Evolutionary conservation across 2,797 vertebrate species (phyloP), one percentile per base, ranked within the genome.

Genomic region (Gallinago solitaria): DNA sequence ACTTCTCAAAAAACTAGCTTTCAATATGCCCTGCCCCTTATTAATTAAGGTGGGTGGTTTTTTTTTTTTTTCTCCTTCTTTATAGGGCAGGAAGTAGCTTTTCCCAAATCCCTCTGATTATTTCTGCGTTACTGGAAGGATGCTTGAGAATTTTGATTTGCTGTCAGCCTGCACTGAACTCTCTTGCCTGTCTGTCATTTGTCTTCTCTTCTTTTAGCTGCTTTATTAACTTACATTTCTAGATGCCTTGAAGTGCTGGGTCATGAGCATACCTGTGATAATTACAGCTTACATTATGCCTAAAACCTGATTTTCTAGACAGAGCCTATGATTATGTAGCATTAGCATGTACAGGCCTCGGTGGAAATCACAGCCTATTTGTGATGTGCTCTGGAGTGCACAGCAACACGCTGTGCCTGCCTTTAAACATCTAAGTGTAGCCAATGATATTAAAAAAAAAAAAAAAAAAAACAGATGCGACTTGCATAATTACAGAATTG

Each of bases 321-420:
- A 83, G 64, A 93, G 6, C 6, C 59, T 94, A 28, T 95, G 90
- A 88, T 96, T 95, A 76, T 54, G 33, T 65, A 83, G n/a, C 37
- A 48, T 73, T 87, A 87, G 25, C 35, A 53, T 24, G 59, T 92
- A 33, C 53, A 45, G 51, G 27, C 47, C 77, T 88, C 67, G 7
- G 70, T 88, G 69, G 69, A 81, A 95, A 95, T 78, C 77, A 57
- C 48, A 81, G 30, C 28, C 28, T 56, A 28, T 71, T 81, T 88
- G 37, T 27, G 27, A 28, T 65, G 37, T 73, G 69, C 63, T 83
- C 54, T 47, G 63, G 61, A 79, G 63, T 75, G 54, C 69, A 32
- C 50, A 47, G 41, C 45, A 68, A 41, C 73, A 43, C 15, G 32
- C 53, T 45, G 37, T 30, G 53, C 69, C 89, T 87, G 68, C 68